Evolutionary conservation across 2,888 invertebrate genomes (phyloP).

Genomic region (Heliconius sara): DNA sequence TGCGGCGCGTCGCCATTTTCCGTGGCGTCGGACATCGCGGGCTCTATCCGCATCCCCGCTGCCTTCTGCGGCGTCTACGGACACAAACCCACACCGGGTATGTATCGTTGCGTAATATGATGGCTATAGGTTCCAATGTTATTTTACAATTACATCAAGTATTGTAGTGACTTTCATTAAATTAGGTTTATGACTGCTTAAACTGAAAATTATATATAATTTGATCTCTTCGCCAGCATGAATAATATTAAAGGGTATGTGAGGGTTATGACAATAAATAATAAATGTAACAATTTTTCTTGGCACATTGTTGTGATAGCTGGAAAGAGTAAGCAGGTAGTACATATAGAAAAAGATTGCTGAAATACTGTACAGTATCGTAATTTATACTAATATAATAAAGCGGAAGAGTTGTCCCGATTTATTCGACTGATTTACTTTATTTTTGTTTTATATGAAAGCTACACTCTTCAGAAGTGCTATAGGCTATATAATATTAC

Average conservation of each 20-base stretch:
- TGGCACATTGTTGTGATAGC: not conserved
- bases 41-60: slow-evolving; percentile 94
- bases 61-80: slow-evolving; percentile 94
- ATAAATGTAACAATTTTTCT: too few relatives aligned
- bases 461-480: too few relatives aligned
- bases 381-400: too few relatives aligned
- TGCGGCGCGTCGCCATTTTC: slow-evolving; percentile 90
- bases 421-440: too few relatives aligned
- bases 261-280: not conserved
- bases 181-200: not conserved
- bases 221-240: too few relatives aligned
- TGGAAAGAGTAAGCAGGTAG: too few relatives aligned
- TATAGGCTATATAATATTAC: too few relatives aligned
- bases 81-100: slow-evolving; percentile 91
- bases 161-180: not conserved
- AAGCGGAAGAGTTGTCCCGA: too few relatives aligned
- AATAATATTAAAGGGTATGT: too few relatives aligned
- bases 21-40: slow-evolving; percentile 93
- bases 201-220: not conserved
- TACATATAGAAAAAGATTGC: not conserved
- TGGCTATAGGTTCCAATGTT: not conserved
- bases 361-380: not conserved
- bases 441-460: too few relatives aligned
- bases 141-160: not conserved
- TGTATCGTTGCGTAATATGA: not conserved